These are phyloP conservation scores for Chaenogobius annularis DNA, from an alignment of 2,113 vertebrate genomes.

Conservation along the genomic window DNA sequence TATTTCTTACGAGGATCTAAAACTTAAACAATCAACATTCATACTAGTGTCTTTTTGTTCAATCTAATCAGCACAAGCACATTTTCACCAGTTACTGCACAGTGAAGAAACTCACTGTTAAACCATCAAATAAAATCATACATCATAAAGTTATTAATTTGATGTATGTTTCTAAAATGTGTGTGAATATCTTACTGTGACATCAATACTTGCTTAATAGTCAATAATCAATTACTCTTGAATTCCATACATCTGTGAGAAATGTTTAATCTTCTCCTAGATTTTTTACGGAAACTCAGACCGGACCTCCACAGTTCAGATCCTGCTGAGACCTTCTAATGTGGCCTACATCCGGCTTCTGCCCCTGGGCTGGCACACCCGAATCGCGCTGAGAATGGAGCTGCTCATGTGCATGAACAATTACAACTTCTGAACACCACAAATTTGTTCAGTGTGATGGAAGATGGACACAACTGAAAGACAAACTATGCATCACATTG, in stretches of 20 bases:
- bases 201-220: background rate
- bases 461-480: constrained; percentile 21
- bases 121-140: too few species aligned
- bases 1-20: background rate
- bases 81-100: too few species aligned
- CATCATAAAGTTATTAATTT: too few species aligned
- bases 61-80: too few species aligned
- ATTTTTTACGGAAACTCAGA: constrained; percentile 97
- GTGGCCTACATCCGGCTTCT: constrained; percentile 89
- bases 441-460: constrained; percentile 4
- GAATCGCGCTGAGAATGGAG: constrained; percentile 95
- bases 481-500: constrained; percentile 3
- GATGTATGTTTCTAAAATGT: background rate
- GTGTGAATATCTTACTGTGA: background rate
- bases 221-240: background rate
- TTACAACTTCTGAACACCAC: constrained; percentile 74
- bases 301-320: constrained; percentile 91
- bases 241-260: constrained; percentile 76
- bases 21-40: background rate
- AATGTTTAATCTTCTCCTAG: constrained; percentile 60
- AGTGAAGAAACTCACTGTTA: too few species aligned
- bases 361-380: constrained; percentile 95
- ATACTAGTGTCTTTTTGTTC: too few species aligned
- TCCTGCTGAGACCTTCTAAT: constrained; percentile 92
- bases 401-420: constrained; percentile 92